phyloP scores from a whole-genome alignment of 2,888 invertebrate species.

The Diloba caeruleocephala region DNA sequence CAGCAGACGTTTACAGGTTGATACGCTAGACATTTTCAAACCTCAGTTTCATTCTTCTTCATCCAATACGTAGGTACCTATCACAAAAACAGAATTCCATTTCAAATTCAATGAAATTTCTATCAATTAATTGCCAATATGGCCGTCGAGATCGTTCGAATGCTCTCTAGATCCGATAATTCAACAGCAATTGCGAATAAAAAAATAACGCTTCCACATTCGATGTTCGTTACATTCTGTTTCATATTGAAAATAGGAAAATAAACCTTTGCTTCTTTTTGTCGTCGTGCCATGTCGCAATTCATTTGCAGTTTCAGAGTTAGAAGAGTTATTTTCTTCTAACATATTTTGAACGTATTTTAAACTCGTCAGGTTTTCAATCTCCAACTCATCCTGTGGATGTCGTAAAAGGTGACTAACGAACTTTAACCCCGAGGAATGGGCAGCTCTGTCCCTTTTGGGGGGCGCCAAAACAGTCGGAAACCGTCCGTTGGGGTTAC shows the following conservation, averaged over 20 bases:
- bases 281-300: conserved; percentile 8
- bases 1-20: no score
- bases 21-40: no score
- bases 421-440: no score
- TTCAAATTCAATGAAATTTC: conserved; percentile 32
- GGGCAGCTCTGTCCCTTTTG: no score
- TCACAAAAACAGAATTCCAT: conserved; percentile 15
- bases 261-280: conserved; percentile 35
- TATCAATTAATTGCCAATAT: conserved; percentile 25
- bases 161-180: conserved; percentile 37
- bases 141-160: conserved; percentile 38
- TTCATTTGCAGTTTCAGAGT: conserved; percentile 38
- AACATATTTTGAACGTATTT: background rate
- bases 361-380: no score
- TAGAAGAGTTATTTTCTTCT: conserved; percentile 1
- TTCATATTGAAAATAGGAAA: conserved; percentile 15
- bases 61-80: no score
- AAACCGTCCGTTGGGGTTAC: no score
- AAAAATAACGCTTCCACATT: conserved; percentile 19
- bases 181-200: conserved; percentile 27
- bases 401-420: no score
- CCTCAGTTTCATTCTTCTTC: background rate
- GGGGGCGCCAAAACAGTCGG: no score
- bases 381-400: no score
- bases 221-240: conserved; percentile 25